Evolutionary conservation across 2,888 invertebrate genomes (phyloP).

Genomic region (Ischnus inquisitorius): DNA sequence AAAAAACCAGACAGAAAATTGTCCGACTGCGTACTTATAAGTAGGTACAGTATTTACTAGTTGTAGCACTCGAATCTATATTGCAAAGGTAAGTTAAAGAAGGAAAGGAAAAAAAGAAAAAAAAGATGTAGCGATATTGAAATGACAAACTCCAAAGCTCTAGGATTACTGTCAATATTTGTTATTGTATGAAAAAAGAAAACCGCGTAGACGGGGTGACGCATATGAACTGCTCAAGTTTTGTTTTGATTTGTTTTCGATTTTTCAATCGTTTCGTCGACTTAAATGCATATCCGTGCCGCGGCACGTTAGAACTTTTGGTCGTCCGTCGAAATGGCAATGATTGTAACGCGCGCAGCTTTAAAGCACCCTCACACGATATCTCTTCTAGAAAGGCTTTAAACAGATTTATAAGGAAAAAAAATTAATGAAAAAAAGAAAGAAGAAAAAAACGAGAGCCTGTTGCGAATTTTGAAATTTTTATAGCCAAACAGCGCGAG

Average conservation of each 20-base stretch:
- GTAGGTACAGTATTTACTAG: constrained; percentile 84
- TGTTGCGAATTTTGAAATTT: constrained; percentile 69
- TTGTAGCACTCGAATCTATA: constrained; percentile 67
- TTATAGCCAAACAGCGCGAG: constrained; percentile 62
- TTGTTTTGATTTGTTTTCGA: neutral
- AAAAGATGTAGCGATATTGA: constrained; percentile 74
- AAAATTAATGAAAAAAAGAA: constrained; percentile 37
- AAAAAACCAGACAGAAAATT: constrained; percentile 66
- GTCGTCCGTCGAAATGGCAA: constrained; percentile 15
- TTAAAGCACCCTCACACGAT: constrained; percentile 51
- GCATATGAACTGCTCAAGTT: constrained; percentile 69
- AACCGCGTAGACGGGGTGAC: constrained; percentile 72
- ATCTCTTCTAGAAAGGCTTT: constrained; percentile 53
- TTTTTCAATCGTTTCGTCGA: constrained; percentile 40
- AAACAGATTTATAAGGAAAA: constrained; percentile 56
- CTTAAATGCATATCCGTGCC: constrained; percentile 57
- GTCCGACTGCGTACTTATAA: constrained; percentile 82
- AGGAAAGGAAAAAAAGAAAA: constrained; percentile 12
- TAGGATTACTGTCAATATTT: constrained; percentile 82
- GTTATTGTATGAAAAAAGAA: constrained; percentile 72
- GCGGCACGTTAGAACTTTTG: constrained; percentile 27
- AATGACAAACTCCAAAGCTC: constrained; percentile 83
- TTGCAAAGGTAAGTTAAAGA: constrained; percentile 65
- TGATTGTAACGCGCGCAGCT: constrained; percentile 43
- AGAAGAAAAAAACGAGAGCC: constrained; percentile 31